These are phyloP conservation scores for Petrolisthes cinctipes DNA, from an alignment of 2,888 invertebrate species.

Conservation along the genomic window DNA sequence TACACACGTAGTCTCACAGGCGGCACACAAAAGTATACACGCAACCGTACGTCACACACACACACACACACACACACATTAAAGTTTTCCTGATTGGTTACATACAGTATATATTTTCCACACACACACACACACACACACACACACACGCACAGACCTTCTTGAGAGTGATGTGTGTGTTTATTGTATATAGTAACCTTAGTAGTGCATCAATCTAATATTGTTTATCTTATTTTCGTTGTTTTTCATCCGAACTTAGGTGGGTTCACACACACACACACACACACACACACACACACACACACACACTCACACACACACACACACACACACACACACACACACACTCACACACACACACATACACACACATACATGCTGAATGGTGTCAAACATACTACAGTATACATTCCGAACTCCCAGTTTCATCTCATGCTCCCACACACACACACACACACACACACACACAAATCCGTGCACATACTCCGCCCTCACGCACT, in stretches of 20 bases:
- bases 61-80: neutral
- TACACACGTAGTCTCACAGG: neutral
- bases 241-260: too few species aligned
- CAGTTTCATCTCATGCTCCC: too few species aligned
- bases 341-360: neutral
- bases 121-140: too few species aligned
- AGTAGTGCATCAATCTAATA: too few species aligned
- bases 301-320: neutral
- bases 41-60: neutral
- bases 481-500: too few species aligned
- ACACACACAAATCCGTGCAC: too few species aligned
- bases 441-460: too few species aligned
- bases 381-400: too few species aligned
- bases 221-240: too few species aligned
- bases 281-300: slow-evolving; percentile 11
- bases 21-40: too few species aligned
- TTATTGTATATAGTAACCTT: too few species aligned
- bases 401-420: too few species aligned
- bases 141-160: neutral
- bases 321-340: neutral
- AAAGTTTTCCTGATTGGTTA: neutral
- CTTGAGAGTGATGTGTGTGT: neutral
- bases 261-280: neutral
- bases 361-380: neutral
- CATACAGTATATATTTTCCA: neutral